A percentile compares a stretch with the other conserved stretches of the same genome.
Evolutionary conservation across 2,113 vertebrate genomes (phyloP).

Genomic region (Cryptomyrus ogoouensis): DNA sequence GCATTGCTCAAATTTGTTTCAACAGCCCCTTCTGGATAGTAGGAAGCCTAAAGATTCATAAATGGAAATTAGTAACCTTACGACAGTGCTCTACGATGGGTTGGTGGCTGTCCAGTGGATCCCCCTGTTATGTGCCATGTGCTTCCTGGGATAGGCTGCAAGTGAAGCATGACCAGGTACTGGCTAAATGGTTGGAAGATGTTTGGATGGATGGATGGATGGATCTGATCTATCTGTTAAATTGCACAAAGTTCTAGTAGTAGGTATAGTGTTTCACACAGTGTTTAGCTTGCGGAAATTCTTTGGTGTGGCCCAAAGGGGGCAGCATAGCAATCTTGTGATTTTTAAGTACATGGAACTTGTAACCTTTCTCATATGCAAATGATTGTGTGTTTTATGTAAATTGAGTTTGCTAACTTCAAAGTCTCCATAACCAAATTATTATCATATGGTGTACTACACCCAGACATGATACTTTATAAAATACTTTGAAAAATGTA

Average conservation of each 20-base stretch:
- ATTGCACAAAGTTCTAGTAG: background rate
- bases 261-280: background rate
- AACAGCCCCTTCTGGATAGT: background rate
- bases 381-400: background rate
- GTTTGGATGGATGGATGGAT: background rate
- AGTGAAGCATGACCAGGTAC: background rate
- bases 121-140: background rate
- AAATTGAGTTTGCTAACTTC: background rate
- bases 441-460: background rate
- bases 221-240: background rate
- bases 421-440: background rate
- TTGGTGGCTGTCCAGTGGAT: background rate
- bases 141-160: background rate
- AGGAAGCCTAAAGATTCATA: background rate
- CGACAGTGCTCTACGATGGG: background rate
- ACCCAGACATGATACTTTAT: background rate
- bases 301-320: background rate
- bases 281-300: background rate
- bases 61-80: background rate
- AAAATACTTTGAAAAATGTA: background rate
- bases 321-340: background rate
- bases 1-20: background rate
- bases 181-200: background rate
- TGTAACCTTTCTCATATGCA: background rate
- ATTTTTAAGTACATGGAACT: background rate